Evolutionary conservation across 2,797 vertebrate species (phyloP).

Genomic region (Eremophila alpestris): DNA sequence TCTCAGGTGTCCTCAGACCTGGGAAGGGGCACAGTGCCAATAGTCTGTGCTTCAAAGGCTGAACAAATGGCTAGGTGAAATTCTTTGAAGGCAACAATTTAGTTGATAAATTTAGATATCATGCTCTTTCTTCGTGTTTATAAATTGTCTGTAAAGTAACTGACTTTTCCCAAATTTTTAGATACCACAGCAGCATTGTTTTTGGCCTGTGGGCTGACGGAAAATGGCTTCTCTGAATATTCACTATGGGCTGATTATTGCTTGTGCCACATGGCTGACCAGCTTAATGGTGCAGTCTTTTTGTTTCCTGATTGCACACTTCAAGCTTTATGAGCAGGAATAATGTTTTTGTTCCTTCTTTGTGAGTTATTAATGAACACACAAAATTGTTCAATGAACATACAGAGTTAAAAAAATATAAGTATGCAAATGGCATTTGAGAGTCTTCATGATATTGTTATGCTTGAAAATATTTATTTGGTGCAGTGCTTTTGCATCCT

Average conservation of each 20-base stretch:
- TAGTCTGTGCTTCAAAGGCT: conserved; percentile 1
- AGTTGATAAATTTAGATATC: conserved; percentile 6
- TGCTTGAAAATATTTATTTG: not conserved
- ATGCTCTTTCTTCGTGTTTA: not conserved
- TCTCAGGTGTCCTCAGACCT: conserved; percentile 38
- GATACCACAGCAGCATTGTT: not conserved
- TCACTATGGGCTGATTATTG: not conserved
- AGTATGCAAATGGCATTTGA: not conserved
- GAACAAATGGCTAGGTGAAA: not conserved
- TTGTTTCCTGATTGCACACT: not conserved
- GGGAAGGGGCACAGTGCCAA: not conserved
- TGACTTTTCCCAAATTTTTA: conserved; percentile 20
- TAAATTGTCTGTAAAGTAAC: conserved; percentile 7
- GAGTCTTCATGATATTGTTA: not conserved
- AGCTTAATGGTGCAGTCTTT: conserved; percentile 22
- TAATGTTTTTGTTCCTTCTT: conserved; percentile 7
- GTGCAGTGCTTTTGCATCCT: not conserved
- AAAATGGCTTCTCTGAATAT: not conserved
- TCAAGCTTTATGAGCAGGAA: conserved; percentile 25
- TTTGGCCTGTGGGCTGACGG: not conserved
- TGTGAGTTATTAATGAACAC: not conserved
- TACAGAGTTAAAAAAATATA: not conserved
- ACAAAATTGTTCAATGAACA: not conserved
- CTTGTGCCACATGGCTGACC: conserved; percentile 11
- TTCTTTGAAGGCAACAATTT: conserved; percentile 18